phyloP scores from a whole-genome alignment of 2,797 vertebrate genomes.

The Chanos chanos region DNA sequence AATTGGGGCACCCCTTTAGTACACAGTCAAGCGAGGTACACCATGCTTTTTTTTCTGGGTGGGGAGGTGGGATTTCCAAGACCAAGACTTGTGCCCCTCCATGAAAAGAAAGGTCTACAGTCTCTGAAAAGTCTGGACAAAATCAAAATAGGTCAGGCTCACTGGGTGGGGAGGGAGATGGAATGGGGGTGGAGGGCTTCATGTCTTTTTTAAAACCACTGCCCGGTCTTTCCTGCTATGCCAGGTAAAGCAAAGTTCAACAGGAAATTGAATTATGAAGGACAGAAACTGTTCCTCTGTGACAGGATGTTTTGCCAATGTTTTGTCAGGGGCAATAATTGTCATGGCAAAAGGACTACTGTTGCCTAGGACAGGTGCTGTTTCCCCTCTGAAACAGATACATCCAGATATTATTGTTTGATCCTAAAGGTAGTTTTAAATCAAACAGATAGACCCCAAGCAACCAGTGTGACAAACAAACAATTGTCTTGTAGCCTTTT shows the following conservation, averaged over 20 bases:
- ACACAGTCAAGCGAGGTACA: too few species aligned
- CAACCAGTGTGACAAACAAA: too few species aligned
- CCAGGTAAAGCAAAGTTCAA: conserved; percentile 62
- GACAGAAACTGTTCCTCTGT: conserved; percentile 41
- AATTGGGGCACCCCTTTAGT: conserved; percentile 44
- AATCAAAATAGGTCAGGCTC: conserved; percentile 38
- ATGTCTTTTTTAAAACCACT: too few species aligned
- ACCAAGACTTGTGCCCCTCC: too few species aligned
- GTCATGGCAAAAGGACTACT: neutral
- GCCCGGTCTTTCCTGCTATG: too few species aligned
- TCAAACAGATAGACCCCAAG: too few species aligned
- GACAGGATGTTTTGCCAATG: conserved; percentile 42
- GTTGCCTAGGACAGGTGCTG: conserved; percentile 4
- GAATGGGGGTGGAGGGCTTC: too few species aligned
- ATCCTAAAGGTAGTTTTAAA: too few species aligned
- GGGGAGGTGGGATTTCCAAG: neutral
- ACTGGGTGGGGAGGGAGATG: conserved; percentile 24
- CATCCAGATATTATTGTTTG: too few species aligned
- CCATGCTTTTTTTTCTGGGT: conserved; percentile 7
- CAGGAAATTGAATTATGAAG: conserved; percentile 56
- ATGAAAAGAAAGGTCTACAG: conserved; percentile 53
- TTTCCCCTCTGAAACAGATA: too few species aligned
- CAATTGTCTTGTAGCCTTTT: too few species aligned
- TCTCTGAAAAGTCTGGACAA: conserved; percentile 53
- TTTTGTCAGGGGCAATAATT: conserved; percentile 43